Conservation (phyloP, 1,140 invertebrate genomes). For the Aplysia californica region DNA sequence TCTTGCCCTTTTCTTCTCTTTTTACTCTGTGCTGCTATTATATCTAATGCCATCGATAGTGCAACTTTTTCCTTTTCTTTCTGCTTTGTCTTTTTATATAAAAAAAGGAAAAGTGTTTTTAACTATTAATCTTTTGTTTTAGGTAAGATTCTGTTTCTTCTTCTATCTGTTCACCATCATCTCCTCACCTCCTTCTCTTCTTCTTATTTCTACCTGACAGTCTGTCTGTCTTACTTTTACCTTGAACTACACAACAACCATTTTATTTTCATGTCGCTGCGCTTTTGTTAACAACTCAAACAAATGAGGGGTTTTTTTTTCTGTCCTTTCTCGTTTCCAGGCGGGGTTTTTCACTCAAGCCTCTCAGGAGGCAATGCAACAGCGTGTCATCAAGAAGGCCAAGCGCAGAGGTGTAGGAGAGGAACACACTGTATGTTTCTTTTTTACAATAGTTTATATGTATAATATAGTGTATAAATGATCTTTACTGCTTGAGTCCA, state of each 20-base stretch:
- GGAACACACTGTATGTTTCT: slow-evolving; percentile 4
- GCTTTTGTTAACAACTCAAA: neutral
- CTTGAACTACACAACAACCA: neutral
- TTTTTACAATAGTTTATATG: neutral
- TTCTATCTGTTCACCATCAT: neutral
- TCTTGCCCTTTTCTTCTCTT: too few species aligned
- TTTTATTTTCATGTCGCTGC: neutral
- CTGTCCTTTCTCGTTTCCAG: slow-evolving; percentile 31
- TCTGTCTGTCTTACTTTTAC: neutral
- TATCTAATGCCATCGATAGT: too few species aligned
- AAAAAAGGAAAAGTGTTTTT: too few species aligned
- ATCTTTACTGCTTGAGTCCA: neutral
- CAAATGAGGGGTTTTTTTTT: neutral
- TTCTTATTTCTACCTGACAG: neutral
- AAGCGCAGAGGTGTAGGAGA: slow-evolving; percentile 72
- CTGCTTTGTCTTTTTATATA: too few species aligned
- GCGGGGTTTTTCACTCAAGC: slow-evolving; percentile 71
- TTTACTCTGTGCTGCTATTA: too few species aligned
- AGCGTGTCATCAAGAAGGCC: slow-evolving; percentile 82
- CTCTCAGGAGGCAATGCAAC: slow-evolving; percentile 77
- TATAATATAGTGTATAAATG: neutral
- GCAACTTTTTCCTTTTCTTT: too few species aligned
- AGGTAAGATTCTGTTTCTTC: too few species aligned
- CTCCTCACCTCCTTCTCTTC: neutral
- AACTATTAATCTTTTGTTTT: too few species aligned